phyloP scores from a whole-genome alignment of 2,797 vertebrate genomes.

The Hydrolagus colliei region DNA sequence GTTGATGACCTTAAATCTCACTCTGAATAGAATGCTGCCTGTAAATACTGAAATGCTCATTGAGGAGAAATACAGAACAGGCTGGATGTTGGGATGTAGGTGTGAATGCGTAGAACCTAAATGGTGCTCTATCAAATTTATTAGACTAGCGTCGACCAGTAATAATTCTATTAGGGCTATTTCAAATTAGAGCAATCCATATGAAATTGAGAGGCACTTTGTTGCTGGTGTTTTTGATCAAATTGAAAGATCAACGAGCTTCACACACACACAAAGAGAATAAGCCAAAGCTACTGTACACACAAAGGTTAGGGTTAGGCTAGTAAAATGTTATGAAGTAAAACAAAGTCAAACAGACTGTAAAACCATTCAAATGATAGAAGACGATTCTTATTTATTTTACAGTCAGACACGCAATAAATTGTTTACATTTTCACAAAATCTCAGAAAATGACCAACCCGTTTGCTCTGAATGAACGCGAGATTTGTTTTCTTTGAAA shows the following conservation, averaged over 20 bases:
- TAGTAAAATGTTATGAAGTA: not conserved
- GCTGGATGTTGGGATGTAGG: not conserved
- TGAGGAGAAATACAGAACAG: not conserved
- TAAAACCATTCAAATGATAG: not conserved
- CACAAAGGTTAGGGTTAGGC: not conserved
- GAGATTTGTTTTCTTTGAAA: not conserved
- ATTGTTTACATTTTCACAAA: not conserved
- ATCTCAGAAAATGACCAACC: too few species aligned
- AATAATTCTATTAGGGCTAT: not conserved
- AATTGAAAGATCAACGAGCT: not conserved
- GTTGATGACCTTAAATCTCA: slow-evolving; percentile 1
- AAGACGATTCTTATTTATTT: not conserved
- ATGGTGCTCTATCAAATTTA: not conserved
- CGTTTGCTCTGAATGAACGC: too few species aligned
- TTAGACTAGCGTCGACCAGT: not conserved
- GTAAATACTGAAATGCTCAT: not conserved
- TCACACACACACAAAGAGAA: not conserved
- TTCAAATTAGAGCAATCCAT: too few species aligned
- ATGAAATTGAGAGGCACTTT: not conserved
- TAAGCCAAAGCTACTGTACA: not conserved
- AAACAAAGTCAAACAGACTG: not conserved
- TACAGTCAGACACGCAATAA: not conserved
- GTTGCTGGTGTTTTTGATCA: not conserved
- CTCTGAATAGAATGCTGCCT: not conserved
- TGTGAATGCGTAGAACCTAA: not conserved